Evolutionary conservation across 2,888 invertebrate species (phyloP).

Genomic region (Athripsodes cinereus): DNA sequence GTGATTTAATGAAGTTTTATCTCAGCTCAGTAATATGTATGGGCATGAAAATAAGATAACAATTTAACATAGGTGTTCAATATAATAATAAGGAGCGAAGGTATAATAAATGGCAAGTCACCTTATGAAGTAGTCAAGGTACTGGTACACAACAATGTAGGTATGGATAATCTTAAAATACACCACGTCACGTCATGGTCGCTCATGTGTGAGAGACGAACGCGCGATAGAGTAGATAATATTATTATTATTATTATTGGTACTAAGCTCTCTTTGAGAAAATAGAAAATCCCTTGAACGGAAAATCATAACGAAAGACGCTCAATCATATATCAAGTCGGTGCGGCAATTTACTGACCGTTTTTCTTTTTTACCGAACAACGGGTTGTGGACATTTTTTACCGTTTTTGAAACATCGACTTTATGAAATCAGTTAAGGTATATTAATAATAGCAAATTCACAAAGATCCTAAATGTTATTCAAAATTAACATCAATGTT

Average conservation of each 20-base stretch:
- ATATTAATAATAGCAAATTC: no score
- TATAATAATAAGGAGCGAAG: no score
- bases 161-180: not conserved
- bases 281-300: constrained; percentile 2
- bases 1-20: no score
- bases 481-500: no score
- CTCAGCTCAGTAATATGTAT: no score
- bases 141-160: not conserved
- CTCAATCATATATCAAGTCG: constrained; percentile 21
- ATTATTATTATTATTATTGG: no score
- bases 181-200: constrained; percentile 5
- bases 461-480: no score
- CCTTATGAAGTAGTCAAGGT: not conserved
- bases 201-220: constrained; percentile 10
- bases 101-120: not conserved
- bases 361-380: not conserved
- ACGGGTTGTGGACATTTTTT: no score
- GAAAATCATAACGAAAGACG: constrained; percentile 15
- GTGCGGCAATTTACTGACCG: constrained; percentile 20
- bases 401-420: no score
- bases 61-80: no score
- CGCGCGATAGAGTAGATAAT: constrained; percentile 8
- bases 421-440: no score
- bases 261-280: constrained; percentile 13
- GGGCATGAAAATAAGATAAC: no score